Evolutionary conservation across 2,797 vertebrate species (phyloP).

Genomic region (Hoplostethus atlanticus): DNA sequence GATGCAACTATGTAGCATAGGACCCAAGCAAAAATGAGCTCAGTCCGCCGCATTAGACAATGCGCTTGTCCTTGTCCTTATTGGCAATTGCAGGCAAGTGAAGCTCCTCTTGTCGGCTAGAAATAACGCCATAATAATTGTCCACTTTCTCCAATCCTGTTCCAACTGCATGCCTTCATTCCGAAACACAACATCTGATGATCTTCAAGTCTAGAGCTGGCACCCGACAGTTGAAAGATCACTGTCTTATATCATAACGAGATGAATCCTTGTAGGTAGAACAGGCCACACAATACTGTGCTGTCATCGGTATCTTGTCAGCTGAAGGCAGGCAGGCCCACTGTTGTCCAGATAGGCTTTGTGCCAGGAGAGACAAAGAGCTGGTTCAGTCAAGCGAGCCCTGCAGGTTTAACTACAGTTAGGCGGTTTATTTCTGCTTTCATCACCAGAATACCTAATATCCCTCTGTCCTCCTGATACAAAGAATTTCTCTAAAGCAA

Average conservation of each 20-base stretch:
- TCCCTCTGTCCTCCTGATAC: background rate
- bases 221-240: slow-evolving; percentile 11
- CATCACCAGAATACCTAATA: background rate
- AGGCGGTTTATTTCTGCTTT: background rate
- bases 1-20: background rate
- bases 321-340: slow-evolving; percentile 17
- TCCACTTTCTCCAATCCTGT: slow-evolving; percentile 6
- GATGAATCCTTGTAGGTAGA: slow-evolving; percentile 30
- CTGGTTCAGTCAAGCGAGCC: background rate
- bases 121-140: slow-evolving; percentile 4
- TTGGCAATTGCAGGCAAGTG: background rate
- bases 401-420: background rate
- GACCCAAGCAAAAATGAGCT: background rate
- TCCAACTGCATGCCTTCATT: slow-evolving; percentile 12
- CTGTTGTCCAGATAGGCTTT: slow-evolving; percentile 11
- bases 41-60: background rate
- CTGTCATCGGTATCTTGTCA: slow-evolving; percentile 7
- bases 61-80: background rate
- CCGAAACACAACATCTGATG: slow-evolving; percentile 17
- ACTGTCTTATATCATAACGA: background rate
- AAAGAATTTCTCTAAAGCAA: slow-evolving; percentile 54
- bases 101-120: background rate
- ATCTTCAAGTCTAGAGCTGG: slow-evolving; percentile 4
- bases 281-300: slow-evolving; percentile 34
- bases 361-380: slow-evolving; percentile 1